Base-by-base conservation (phyloP, 2,888 invertebrate species). In the Amaurobius ferox region DNA sequence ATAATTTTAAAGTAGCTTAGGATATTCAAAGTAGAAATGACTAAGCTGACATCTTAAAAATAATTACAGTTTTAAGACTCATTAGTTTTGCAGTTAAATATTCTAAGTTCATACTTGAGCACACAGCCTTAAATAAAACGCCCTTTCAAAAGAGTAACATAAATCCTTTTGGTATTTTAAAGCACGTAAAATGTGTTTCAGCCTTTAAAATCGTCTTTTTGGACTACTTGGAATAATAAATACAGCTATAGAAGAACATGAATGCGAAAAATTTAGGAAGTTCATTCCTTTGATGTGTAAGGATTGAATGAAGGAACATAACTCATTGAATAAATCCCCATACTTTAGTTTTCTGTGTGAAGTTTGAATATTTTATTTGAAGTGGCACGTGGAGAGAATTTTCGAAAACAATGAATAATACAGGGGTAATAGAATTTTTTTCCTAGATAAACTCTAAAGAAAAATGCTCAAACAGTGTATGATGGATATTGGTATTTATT, bases 231-330 rank as follows among this genome's bases (percentile, higher is more conserved):
- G 3, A 55, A 23, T 55, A 5, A 55, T 55, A 55, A 55, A 55
- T 55, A 55, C 16, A n/a, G 23, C 5, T 55, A 55, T 55, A 55
- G 19, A 2, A 23, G 55, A 55, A 23, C 55, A 55, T 23, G 23
- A 55, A 55, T 55, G 23, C 55, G 55, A 6, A 55, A 55, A 55
- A 55, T 23, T 55, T 55, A 23, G 55, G 23, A 55, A 55, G 23
- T 55, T 55, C 23, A 23, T 55, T 55, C 55, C 55, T 55, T 55
- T 55, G 55, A 55, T 55, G 23, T 55, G 23, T 55, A 11, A 55
- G 23, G 19, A 1, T 55, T 55, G 19, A 23, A 55, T 55, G 55
- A 55, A 55, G 55, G 55, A 55, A 55, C 23, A 23, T 19, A 23
- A 11, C 23, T 55, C 55, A 55, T 55, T 55, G 23, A 55, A 55